These are phyloP conservation scores for Sceloporus undulatus DNA, from an alignment of 2,113 vertebrate species.

Conservation along the genomic window DNA sequence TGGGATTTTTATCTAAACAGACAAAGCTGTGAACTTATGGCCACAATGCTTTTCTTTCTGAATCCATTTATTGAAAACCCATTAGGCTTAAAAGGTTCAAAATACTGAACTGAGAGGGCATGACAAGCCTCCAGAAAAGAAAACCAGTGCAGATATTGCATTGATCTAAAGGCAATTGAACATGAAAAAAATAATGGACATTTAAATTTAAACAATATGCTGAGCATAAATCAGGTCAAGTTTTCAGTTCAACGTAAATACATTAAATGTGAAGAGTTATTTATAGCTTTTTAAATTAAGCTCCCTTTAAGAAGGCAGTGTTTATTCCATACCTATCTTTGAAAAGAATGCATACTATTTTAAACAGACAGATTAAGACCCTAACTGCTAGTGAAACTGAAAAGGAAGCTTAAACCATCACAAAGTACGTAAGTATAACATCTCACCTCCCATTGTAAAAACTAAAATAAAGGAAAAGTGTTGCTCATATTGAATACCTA, in stretches of 20 bases:
- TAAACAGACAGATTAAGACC: slow-evolving; percentile 13
- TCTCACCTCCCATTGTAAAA: background rate
- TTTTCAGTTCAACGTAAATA: slow-evolving; percentile 48
- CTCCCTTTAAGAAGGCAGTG: background rate
- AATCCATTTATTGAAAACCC: slow-evolving; percentile 50
- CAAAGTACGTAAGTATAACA: background rate
- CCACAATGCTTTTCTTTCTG: slow-evolving; percentile 52
- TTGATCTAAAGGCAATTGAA: slow-evolving; percentile 58
- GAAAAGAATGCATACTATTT: slow-evolving; percentile 15
- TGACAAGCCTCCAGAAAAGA: slow-evolving; percentile 53
- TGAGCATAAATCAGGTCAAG: slow-evolving; percentile 58
- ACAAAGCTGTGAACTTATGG: slow-evolving; percentile 63
- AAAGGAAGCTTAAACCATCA: background rate
- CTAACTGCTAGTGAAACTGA: slow-evolving; percentile 1
- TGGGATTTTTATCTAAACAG: slow-evolving; percentile 56
- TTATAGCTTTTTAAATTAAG: slow-evolving; percentile 33
- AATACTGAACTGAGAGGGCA: slow-evolving; percentile 62
- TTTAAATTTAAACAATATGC: slow-evolving; percentile 47
- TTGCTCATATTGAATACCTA: background rate
- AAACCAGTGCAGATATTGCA: slow-evolving; percentile 56
- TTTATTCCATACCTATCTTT: slow-evolving; percentile 13
- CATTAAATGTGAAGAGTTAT: slow-evolving; percentile 29
- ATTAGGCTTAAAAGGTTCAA: slow-evolving; percentile 63
- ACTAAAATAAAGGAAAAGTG: background rate
- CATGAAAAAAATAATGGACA: slow-evolving; percentile 34